Conservation (phyloP, 2,797 vertebrate genomes). For the Urocyon cinereoargenteus region DNA sequence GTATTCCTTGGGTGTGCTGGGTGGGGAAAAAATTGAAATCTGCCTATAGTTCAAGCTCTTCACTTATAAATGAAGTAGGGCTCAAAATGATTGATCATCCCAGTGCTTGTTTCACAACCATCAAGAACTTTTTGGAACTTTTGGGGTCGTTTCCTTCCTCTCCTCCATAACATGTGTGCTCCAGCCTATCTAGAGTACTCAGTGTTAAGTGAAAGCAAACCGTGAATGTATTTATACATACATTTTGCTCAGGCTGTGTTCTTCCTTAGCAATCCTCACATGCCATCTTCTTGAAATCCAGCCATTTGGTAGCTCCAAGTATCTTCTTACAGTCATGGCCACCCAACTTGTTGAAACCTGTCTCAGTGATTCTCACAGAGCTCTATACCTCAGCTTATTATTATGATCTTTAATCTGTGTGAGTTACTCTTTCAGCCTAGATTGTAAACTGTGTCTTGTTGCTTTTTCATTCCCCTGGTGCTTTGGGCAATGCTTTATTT, state of each 20-base stretch:
- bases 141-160: background rate
- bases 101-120: background rate
- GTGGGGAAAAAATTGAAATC: background rate
- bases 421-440: background rate
- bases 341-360: background rate
- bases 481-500: conserved; percentile 15
- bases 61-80: background rate
- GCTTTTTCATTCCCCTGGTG: conserved; percentile 9
- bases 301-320: background rate
- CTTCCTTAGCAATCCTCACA: background rate
- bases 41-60: background rate
- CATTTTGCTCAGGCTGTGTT: background rate
- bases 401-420: background rate
- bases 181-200: background rate
- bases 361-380: background rate
- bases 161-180: background rate
- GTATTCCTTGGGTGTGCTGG: background rate
- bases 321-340: background rate
- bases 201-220: background rate
- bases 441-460: conserved; percentile 18
- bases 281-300: conserved; percentile 23
- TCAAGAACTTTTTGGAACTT: conserved; percentile 1
- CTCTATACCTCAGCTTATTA: background rate
- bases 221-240: background rate
- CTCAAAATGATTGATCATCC: background rate